These are phyloP conservation scores for Gallinago stenura DNA, from an alignment of 2,797 vertebrate genomes.

Conservation along the genomic window DNA sequence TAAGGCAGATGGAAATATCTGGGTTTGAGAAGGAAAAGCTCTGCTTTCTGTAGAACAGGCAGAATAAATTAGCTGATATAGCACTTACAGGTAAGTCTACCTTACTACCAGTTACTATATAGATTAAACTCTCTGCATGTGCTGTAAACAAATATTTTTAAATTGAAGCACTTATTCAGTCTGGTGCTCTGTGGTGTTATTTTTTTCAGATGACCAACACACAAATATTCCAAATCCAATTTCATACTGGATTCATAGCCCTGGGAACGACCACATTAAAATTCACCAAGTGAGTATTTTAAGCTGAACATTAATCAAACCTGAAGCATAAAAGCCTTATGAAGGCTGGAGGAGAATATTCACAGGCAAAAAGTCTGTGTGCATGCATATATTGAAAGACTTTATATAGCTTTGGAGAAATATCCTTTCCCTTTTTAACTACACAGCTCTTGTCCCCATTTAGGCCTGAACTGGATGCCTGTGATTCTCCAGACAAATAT, in stretches of 20 bases:
- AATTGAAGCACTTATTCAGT: not conserved
- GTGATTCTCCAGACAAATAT: slow-evolving; percentile 97
- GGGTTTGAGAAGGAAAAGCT: not conserved
- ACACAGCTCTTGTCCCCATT: not conserved
- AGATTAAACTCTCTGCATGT: not conserved
- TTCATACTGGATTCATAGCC: slow-evolving; percentile 96
- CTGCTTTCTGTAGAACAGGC: not conserved
- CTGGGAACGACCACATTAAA: slow-evolving; percentile 91
- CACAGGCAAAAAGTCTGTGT: not conserved
- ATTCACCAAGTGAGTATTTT: slow-evolving; percentile 92
- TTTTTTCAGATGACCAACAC: slow-evolving; percentile 92
- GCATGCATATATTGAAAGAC: not conserved
- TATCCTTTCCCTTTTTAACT: not conserved
- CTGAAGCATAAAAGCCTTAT: not conserved
- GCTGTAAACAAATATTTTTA: not conserved
- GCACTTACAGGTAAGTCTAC: not conserved
- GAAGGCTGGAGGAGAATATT: not conserved
- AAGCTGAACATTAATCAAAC: not conserved
- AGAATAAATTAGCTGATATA: not conserved
- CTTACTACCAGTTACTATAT: too few species aligned
- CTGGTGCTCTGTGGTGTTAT: not conserved
- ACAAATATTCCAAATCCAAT: slow-evolving; percentile 98
- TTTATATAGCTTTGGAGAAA: slow-evolving; percentile 14
- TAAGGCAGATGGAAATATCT: not conserved
- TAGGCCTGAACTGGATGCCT: slow-evolving; percentile 95